Conservation (phyloP, 2,888 invertebrate species). For the Mimumesa dahlbomi region DNA sequence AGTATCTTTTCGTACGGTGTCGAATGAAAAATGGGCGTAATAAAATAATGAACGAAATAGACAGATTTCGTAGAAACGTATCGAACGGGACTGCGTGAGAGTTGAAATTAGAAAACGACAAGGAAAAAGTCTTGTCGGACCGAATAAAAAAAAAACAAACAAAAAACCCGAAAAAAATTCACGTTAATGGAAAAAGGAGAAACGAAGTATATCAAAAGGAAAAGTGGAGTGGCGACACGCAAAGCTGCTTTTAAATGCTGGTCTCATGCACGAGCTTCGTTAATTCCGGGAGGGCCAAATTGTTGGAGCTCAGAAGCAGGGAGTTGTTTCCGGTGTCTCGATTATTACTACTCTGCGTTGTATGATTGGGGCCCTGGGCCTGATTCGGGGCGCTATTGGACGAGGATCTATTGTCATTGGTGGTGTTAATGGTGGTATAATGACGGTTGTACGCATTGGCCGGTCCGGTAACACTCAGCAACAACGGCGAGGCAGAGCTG, state of each 20-base stretch:
- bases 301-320: constrained; percentile 77
- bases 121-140: not conserved
- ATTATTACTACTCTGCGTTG: constrained; percentile 68
- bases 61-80: too few relatives aligned
- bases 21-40: too few relatives aligned
- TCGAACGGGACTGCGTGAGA: too few relatives aligned
- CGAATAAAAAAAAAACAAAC: not conserved
- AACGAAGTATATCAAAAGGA: not conserved
- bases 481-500: constrained; percentile 76
- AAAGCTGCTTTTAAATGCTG: constrained; percentile 83
- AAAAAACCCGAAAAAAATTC: constrained; percentile 1
- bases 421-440: constrained; percentile 66
- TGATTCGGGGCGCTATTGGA: constrained; percentile 68
- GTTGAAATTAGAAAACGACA: too few relatives aligned
- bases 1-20: too few relatives aligned
- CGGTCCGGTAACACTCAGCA: constrained; percentile 77
- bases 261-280: constrained; percentile 87
- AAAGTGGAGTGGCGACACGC: constrained; percentile 40
- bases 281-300: constrained; percentile 82
- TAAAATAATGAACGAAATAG: too few relatives aligned
- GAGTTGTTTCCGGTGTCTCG: constrained; percentile 73
- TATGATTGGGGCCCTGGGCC: constrained; percentile 69
- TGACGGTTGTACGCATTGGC: constrained; percentile 71
- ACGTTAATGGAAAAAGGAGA: not conserved
- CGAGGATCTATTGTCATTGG: constrained; percentile 66